A percentile compares a stretch with the other conserved stretches of the same genome.
Conservation (phyloP, 2,888 invertebrate genomes). For the Epinotia brunnichana region DNA sequence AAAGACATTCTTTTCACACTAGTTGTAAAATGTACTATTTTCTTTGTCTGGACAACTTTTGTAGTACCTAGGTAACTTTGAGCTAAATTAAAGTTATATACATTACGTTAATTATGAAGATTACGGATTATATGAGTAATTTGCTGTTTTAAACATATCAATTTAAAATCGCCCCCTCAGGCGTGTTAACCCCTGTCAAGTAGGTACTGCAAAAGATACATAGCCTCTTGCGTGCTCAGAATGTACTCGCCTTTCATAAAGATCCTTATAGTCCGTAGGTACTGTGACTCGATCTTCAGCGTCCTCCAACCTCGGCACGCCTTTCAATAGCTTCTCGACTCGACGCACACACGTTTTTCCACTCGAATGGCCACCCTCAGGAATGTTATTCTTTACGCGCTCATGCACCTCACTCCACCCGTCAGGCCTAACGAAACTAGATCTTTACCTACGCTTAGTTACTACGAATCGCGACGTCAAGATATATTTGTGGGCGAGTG, state of each 20-base stretch:
- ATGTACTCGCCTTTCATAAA: conserved; percentile 10
- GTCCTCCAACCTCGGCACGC: conserved; percentile 34
- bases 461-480: too few relatives aligned
- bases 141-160: neutral
- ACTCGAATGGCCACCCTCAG: conserved; percentile 54
- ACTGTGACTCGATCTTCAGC: conserved; percentile 24
- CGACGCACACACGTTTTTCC: conserved; percentile 56
- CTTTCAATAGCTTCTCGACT: conserved; percentile 50
- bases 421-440: too few relatives aligned
- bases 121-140: too few relatives aligned
- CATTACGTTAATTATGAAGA: too few relatives aligned
- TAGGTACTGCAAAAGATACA: neutral
- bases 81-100: too few relatives aligned
- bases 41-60: too few relatives aligned
- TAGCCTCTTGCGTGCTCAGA: conserved; percentile 3
- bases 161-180: neutral
- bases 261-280: conserved; percentile 4
- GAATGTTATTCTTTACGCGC: too few relatives aligned
- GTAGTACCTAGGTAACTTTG: neutral
- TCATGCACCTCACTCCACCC: too few relatives aligned
- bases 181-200: neutral
- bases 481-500: too few relatives aligned
- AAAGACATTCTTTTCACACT: too few relatives aligned
- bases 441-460: too few relatives aligned
- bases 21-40: too few relatives aligned